Evolutionary conservation across 2,888 invertebrate genomes (phyloP).

Genomic region (Gymnoscelis rufifasciata): DNA sequence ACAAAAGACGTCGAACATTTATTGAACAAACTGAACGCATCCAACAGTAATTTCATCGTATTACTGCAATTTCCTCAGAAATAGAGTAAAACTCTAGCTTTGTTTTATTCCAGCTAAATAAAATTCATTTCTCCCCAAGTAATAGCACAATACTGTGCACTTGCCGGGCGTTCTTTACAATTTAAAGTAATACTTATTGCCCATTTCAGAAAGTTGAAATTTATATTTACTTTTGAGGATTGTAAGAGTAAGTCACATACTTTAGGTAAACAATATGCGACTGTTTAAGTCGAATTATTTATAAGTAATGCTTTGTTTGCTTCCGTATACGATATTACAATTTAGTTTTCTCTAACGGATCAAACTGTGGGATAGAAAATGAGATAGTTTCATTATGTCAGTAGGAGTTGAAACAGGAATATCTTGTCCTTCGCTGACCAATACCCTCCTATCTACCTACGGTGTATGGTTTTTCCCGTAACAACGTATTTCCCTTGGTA

Average conservation of each 20-base stretch:
- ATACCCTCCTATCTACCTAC: no score
- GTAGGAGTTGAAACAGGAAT: no score
- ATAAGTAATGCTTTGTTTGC: background rate
- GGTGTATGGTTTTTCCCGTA: no score
- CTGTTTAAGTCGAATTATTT: background rate
- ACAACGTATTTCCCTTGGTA: no score
- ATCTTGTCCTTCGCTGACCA: no score
- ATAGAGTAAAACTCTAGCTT: background rate
- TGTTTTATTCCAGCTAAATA: slow-evolving; percentile 5
- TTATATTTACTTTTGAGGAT: background rate
- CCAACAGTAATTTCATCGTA: background rate
- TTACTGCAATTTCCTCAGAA: background rate
- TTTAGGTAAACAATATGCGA: background rate
- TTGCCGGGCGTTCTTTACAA: slow-evolving; percentile 8
- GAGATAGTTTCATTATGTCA: no score
- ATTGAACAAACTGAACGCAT: background rate
- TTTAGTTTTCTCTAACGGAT: no score
- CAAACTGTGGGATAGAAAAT: no score
- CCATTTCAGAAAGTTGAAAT: slow-evolving; percentile 6
- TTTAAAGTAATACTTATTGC: slow-evolving; percentile 9
- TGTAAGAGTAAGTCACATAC: background rate
- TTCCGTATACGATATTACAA: no score
- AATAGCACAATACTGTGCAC: slow-evolving; percentile 9
- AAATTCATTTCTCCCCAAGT: slow-evolving; percentile 3
- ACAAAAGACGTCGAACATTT: background rate